Conservation (phyloP, 2,113 vertebrate genomes). For the Ptyas mucosa region DNA sequence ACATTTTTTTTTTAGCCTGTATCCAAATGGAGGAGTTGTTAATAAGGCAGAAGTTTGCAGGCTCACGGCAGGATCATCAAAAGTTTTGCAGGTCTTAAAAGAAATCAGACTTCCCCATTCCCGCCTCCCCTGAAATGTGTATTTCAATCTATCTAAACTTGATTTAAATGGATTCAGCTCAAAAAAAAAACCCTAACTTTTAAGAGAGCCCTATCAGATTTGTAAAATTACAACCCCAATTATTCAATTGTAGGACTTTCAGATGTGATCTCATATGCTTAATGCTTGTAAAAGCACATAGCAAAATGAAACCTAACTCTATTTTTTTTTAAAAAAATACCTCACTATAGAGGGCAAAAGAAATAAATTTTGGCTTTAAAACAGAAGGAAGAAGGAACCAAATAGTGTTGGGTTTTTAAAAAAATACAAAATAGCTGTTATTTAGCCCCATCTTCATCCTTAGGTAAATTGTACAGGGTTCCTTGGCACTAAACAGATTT, state of each 20-base stretch:
- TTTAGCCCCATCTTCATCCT: background rate
- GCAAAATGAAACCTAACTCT: background rate
- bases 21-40: conserved; percentile 28
- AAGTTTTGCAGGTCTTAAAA: background rate
- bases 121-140: background rate
- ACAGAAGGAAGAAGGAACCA: background rate
- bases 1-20: background rate
- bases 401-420: background rate
- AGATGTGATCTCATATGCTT: background rate
- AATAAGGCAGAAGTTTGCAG: conserved; percentile 11
- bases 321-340: background rate
- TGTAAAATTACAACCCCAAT: background rate
- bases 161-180: background rate
- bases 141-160: background rate
- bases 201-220: background rate
- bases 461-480: background rate
- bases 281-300: background rate
- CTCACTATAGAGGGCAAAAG: background rate
- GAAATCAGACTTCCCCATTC: background rate
- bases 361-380: background rate
- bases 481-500: background rate
- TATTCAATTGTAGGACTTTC: background rate
- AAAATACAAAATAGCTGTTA: background rate
- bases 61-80: background rate
- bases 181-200: background rate